A percentile compares a stretch with the other conserved stretches of the same genome.
These are phyloP conservation scores for Pseudomugil tenellus DNA, from an alignment of 2,797 vertebrate genomes.

Conservation along the genomic window DNA sequence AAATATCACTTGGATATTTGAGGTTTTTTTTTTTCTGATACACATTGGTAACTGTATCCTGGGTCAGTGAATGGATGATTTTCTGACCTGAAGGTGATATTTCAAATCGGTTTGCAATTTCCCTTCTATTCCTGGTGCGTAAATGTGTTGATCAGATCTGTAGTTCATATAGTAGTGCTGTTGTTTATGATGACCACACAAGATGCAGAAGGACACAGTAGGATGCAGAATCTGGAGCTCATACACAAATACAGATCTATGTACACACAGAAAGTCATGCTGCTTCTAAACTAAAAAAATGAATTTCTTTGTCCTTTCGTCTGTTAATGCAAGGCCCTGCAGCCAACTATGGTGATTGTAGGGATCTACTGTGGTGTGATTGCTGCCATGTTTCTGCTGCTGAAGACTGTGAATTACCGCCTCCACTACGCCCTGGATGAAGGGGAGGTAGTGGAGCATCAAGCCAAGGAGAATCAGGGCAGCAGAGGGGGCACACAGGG, in stretches of 20 bases:
- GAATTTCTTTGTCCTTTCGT: conserved; percentile 9
- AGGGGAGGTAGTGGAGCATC: conserved; percentile 94
- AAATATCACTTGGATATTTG: neutral
- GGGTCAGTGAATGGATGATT: neutral
- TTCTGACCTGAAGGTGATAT: conserved; percentile 8
- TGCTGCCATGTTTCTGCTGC: conserved; percentile 92
- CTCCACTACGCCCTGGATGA: conserved; percentile 96
- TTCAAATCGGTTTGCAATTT: conserved; percentile 62
- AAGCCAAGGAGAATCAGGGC: conserved; percentile 85
- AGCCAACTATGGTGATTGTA: conserved; percentile 96
- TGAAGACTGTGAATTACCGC: conserved; percentile 97
- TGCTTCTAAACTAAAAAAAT: neutral
- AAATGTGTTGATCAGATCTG: conserved; percentile 57
- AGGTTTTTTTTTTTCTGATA: neutral
- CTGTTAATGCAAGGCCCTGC: conserved; percentile 88
- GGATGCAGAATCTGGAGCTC: conserved; percentile 21
- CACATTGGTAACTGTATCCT: neutral
- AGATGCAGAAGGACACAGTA: neutral
- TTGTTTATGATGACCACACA: conserved; percentile 36
- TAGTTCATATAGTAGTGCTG: conserved; percentile 60
- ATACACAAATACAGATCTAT: neutral
- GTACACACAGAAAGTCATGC: neutral
- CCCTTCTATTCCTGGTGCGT: conserved; percentile 73
- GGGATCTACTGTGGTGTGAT: conserved; percentile 98
- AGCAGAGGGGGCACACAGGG: conserved; percentile 85